Evolutionary conservation across 2,113 vertebrate genomes (phyloP), one percentile per base, ranked within the genome.

Genomic region (western clawed frog (Xenopus tropicalis)): DNA sequence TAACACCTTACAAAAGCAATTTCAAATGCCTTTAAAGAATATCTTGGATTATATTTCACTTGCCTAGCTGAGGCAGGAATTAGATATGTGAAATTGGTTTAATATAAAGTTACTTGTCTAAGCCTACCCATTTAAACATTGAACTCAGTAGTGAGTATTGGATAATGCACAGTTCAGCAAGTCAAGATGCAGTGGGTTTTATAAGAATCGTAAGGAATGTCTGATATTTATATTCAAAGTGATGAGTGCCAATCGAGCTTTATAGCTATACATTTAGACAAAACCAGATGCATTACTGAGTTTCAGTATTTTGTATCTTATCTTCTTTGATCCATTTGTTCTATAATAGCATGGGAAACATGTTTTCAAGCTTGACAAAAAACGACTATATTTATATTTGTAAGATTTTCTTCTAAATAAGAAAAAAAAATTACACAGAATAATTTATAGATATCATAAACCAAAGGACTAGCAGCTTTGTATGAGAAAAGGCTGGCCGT

Each of bases 231-330:
- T 78, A 71, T 66, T 16, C 24, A 21, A 61, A 29, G 56, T 37
- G 48, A 37, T 69, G 25, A 69, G 29, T 75, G 73, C 66, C 73
- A 69, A 24, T 62, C 23, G 20, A 56, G 21, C 24, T 76, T 51
- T 56, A 67, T 17, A 52, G 43, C 59, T 52, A 75, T 69, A 62
- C 25, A 42, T 59, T 63, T 63, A 23, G 43, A 61, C 63, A 69
- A 22, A 76, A 59, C 58, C 73, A 69, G 69, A 76, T 63, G 20
- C 63, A 56, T 63, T 62, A 76, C 61, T 74, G 72, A 42, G 52
- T 74, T 59, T 61, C 64, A 61, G n/a, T 61, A 62, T 75, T 69
- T 37, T 56, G 59, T 80, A 81, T 89, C 85, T 85, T 90, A 82
- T 86, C 83, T 89, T 79, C 52, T 78, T 76, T 69, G 57, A 76